Evolutionary conservation across 1,140 invertebrate genomes (phyloP).

Genomic region (Episyrphus balteatus): DNA sequence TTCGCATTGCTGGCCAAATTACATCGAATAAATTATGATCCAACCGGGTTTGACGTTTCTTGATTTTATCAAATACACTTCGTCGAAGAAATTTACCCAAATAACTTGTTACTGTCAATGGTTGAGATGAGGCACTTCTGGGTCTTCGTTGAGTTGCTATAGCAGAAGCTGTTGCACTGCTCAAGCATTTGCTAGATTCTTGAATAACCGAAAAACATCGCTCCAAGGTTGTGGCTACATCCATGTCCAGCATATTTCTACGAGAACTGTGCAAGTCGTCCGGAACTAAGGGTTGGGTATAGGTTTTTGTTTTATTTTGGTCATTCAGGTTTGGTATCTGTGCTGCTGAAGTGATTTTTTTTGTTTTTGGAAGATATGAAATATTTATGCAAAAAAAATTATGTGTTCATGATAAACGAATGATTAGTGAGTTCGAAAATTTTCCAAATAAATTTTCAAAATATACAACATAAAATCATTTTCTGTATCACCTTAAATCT

Average conservation of each 20-base stretch:
- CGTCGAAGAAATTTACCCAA: slow-evolving; percentile 54
- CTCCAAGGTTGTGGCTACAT: slow-evolving; percentile 56
- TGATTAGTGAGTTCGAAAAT: too few relatives aligned
- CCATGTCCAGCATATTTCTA: slow-evolving; percentile 52
- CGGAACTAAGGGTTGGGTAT: slow-evolving; percentile 41
- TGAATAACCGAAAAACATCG: slow-evolving; percentile 57
- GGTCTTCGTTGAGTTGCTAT: slow-evolving; percentile 27
- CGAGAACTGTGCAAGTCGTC: slow-evolving; percentile 57
- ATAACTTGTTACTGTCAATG: slow-evolving; percentile 47
- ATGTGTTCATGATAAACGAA: too few relatives aligned
- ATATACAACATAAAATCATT: too few relatives aligned
- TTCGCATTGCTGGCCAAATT: slow-evolving; percentile 69
- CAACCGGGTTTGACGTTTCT: slow-evolving; percentile 55
- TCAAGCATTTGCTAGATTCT: slow-evolving; percentile 40
- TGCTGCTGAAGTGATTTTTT: too few relatives aligned
- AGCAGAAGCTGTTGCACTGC: slow-evolving; percentile 36
- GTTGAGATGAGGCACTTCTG: slow-evolving; percentile 43
- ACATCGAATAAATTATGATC: slow-evolving; percentile 72
- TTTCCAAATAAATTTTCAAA: too few relatives aligned
- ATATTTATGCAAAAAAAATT: too few relatives aligned
- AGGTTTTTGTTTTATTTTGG: too few relatives aligned
- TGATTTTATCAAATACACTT: slow-evolving; percentile 55
- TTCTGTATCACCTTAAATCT: too few relatives aligned
- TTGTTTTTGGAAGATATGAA: too few relatives aligned
- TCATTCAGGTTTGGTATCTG: too few relatives aligned